phyloP scores from a whole-genome alignment of 1,140 invertebrate species.

The Pseudobourletiella spinata region DNA sequence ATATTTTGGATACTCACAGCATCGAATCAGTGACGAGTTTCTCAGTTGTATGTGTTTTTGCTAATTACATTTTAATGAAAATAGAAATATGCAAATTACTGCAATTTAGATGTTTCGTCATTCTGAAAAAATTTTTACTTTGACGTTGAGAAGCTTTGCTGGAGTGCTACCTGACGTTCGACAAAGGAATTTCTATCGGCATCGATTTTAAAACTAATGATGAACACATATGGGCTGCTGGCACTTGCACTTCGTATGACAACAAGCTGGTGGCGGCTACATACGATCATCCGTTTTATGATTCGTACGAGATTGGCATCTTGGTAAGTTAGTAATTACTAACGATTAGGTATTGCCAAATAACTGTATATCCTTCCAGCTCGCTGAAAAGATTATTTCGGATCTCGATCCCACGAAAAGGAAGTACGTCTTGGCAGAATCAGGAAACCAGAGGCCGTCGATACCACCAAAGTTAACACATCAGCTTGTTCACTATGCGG shows the following conservation, averaged over 20 bases:
- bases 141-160: constrained; percentile 52
- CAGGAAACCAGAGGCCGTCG: not conserved
- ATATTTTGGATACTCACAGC: constrained; percentile 16
- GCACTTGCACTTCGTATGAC: constrained; percentile 54
- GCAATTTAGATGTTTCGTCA: not conserved
- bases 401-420: not conserved
- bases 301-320: constrained; percentile 50
- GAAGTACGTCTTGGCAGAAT: constrained; percentile 7
- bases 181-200: constrained; percentile 60
- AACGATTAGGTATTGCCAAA: too few relatives aligned
- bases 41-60: not conserved
- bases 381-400: not conserved
- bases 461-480: constrained; percentile 27
- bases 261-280: constrained; percentile 45
- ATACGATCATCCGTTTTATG: constrained; percentile 46
- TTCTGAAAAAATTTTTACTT: not conserved
- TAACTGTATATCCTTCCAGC: too few relatives aligned
- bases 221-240: constrained; percentile 56
- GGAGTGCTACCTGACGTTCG: constrained; percentile 57
- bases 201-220: constrained; percentile 59
- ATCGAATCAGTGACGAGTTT: constrained; percentile 2
- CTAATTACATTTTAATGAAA: not conserved
- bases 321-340: too few relatives aligned
- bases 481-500: constrained; percentile 36
- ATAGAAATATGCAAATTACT: not conserved